Evolutionary conservation across 1,140 invertebrate species (phyloP), one percentile per base, ranked within the genome.

Genomic region (Camponotus vicinus): DNA sequence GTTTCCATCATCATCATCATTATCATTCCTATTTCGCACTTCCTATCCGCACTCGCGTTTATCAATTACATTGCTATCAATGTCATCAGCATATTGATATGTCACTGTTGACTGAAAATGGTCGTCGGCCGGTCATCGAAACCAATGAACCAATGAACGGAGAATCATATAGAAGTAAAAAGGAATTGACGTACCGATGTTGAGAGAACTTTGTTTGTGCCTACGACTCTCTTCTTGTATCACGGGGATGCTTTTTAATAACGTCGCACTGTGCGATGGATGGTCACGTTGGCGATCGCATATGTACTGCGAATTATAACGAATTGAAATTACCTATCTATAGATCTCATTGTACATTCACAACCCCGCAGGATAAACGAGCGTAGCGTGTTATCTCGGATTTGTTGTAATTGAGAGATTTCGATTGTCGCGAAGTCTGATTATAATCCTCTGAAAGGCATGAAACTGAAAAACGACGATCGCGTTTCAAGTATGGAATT

Each of bases 151-250:
- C 61, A 66, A 52, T 63, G 15, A 52, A 18, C 21, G 57, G 52
- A 73, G 69, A 49, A 57, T 67, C 59, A 83, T 15, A 42, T 59
- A 73, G n/a, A 9, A 63, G 34, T 49, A 63, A 80, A 71, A 86
- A 89, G 88, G 90, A 91, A 91, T 91, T 91, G 90, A 91, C 80
- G 89, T 91, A 84, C 89, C 87, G 73, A 89, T 85, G 85, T 78
- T 83, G 90, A 91, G 87, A 89, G 85, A 87, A 88, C 79, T 89
- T 27, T 85, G 90, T 91, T 91, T 87, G 90, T 91, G 89, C 90
- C 90, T 91, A 90, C 89, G 82, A 91, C 79, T 87, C 85, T 88
- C 83, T 78, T 88, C 89, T 78, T 90, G 77, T 82, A 83, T 69
- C 73, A 77, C 73, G 57, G 59, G 78, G 66, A 70, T 82, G 76